A percentile compares a stretch with the other conserved stretches of the same genome.
phyloP scores from a whole-genome alignment of 2,888 invertebrate species.

The Galeruca laticollis region DNA sequence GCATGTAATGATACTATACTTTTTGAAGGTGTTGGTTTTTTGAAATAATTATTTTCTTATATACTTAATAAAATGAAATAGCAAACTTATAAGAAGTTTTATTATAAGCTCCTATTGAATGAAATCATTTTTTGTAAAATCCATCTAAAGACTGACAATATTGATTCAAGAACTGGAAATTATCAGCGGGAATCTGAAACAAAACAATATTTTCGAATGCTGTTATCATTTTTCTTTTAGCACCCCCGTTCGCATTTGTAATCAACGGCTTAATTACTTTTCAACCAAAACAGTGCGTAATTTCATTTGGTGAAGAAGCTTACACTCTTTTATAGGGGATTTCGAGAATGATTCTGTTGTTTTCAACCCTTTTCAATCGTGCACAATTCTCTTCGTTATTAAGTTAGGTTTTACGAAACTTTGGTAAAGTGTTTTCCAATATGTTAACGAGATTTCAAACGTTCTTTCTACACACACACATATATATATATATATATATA shows the following conservation, averaged over 20 bases:
- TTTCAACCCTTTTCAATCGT: slow-evolving; percentile 14
- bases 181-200: slow-evolving; percentile 9
- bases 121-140: not conserved
- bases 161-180: slow-evolving; percentile 29
- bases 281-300: slow-evolving; percentile 24
- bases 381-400: not conserved
- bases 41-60: too few relatives aligned
- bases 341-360: slow-evolving; percentile 15
- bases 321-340: slow-evolving; percentile 26
- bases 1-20: too few relatives aligned
- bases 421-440: not conserved
- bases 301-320: slow-evolving; percentile 31
- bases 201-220: slow-evolving; percentile 18
- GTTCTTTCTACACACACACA: not conserved
- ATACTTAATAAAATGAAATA: too few relatives aligned
- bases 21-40: too few relatives aligned
- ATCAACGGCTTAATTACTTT: slow-evolving; percentile 33
- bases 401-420: not conserved
- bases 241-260: slow-evolving; percentile 28
- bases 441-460: not conserved
- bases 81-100: too few relatives aligned
- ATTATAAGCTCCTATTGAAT: too few relatives aligned
- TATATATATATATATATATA: too few relatives aligned
- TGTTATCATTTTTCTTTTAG: slow-evolving; percentile 26
- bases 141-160: slow-evolving; percentile 9